Base-by-base conservation (phyloP, 2,113 vertebrate genomes). In the Sturnus vulgaris region DNA sequence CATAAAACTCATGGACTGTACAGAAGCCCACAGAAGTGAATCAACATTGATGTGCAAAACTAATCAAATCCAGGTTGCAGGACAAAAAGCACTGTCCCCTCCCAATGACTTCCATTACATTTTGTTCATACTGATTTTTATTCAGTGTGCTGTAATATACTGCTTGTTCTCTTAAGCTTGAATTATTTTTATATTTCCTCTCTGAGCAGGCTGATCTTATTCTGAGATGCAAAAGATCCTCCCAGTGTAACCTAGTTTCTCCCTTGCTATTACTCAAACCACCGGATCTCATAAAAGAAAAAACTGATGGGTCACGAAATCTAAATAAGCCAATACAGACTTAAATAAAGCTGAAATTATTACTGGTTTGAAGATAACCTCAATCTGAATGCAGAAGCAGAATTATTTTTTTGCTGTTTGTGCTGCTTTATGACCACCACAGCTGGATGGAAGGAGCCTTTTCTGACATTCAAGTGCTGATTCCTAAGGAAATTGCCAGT, bases 271-370 rank as follows among this genome's bases (percentile, higher is more conserved):
- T 86, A 88, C 37, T 49, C 8, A 37, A 93, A 68, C 65, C 47
- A 86, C 37, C 24, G 49, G 35, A 95, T 61, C 53, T 86, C 82
- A 79, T 42, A 30, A 55, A 55, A 78, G 20, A 55, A 76, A 81
- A 79, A 79, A 79, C 59, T 28, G 19, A 55, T 59, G 55, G 86
- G 56, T 61, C 78, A 96, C 0, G 0, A 65, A 82, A 75, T 52
- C 68, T 88, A 87, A 93, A 46, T 71, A 80, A 90, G 52, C 46
- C 75, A 80, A 66, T 49, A 37, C 46, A 96, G 92, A 86, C 92
- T 81, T 86, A 86, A 94, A 83, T 83, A 95, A 95, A 93, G 49
- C 61, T 80, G 64, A 94, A 92, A 90, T 15, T n/a, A 82, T 63
- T 12, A 50, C 17, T 20, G 61, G 35, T 31, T 59, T 90, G 82